Percentiles rank a stretch among this genome's conserved stretches.
Conservation (phyloP, 1,140 invertebrate species). For the Drosophila insularis region DNA sequence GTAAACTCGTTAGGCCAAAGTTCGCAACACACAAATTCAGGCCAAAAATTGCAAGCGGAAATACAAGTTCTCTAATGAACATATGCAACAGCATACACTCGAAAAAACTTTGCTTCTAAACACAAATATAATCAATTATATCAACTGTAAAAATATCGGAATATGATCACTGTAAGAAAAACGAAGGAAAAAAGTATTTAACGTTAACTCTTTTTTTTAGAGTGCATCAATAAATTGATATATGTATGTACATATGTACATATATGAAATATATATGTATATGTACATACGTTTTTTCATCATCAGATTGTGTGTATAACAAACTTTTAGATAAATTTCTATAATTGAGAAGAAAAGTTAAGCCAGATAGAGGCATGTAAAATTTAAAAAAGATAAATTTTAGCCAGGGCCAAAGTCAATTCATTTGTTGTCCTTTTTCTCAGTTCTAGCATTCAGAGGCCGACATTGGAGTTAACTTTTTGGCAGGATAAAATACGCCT, state of each 20-base stretch:
- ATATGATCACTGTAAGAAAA: too few species aligned
- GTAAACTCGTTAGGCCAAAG: conserved; percentile 10
- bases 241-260: neutral
- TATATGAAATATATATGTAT: neutral
- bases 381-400: neutral
- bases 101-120: neutral
- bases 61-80: conserved; percentile 15
- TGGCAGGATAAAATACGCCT: conserved; percentile 25
- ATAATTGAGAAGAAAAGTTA: neutral
- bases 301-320: neutral
- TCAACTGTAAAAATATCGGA: too few species aligned
- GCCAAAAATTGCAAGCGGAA: conserved; percentile 13
- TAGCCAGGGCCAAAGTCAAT: neutral
- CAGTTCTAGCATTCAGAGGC: neutral
- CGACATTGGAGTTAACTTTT: conserved; percentile 7
- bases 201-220: too few species aligned
- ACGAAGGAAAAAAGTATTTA: too few species aligned
- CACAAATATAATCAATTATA: too few species aligned
- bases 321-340: neutral
- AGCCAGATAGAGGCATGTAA: neutral
- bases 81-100: conserved; percentile 7
- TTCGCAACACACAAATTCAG: neutral
- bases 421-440: neutral
- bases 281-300: neutral
- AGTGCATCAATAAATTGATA: too few species aligned